Evolutionary conservation across 2,888 invertebrate genomes (phyloP), one percentile per base, ranked within the genome.

Genomic region (Chorisops tibialis): DNA sequence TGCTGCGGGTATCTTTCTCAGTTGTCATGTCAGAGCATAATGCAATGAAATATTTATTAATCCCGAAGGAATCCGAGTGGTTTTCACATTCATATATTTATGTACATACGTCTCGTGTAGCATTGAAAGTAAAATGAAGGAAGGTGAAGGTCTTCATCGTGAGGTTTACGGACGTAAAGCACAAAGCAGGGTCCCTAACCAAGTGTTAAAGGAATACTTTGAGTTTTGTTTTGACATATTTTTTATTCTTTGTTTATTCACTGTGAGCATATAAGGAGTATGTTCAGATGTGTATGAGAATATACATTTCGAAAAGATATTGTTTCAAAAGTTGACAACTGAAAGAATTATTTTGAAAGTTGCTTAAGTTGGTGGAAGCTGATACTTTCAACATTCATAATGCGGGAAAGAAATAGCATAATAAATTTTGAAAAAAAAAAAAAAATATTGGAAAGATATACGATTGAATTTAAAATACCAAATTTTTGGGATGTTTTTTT

Each of bases 11-110:
- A 39, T 22, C 52, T 54, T 54, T 54, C 39, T 54, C 39, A 39
- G 52, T 54, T 54, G 52, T 54, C 52, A 54, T 54, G 52, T 54
- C 18, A 41, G 14, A 22, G 14, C 41, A 39, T 54, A 54, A 54
- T 54, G 52, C 52, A 54, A 54, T 54, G 52, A 54, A 54, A 54
- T 54, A 54, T 54, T 54, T 54, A 54, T 54, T 54, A 54, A 54
- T 54, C 52, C 52, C 52, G 24, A 21, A 41, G 52, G 52, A 41
- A 18, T 41, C 24, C 22, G 35, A 38, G 39, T 54, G 52, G 39
- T 54, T 47, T 48, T 54, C 52, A 39, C 52, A 54, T 54, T 54
- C 52, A 54, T 39, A 54, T 22, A n/a, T n/a, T n/a, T n/a, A n/a
- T n/a, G n/a, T n/a, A n/a, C n/a, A n/a, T n/a, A n/a, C n/a, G 52